Conservation (phyloP, 2,888 invertebrate genomes). For the Tethea ocularis region DNA sequence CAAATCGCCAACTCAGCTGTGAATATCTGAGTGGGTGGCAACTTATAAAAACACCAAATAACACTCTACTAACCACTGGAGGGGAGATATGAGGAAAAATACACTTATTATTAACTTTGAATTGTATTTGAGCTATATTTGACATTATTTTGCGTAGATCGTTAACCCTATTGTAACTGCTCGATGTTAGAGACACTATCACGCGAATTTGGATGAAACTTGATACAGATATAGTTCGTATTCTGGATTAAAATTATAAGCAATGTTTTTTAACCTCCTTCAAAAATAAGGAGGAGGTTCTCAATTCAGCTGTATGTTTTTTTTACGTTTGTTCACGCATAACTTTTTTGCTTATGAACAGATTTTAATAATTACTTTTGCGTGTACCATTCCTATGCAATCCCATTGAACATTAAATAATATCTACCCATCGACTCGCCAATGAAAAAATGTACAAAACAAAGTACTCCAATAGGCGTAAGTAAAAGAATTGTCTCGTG, state of each 20-base stretch:
- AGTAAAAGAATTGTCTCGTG: conserved; percentile 51
- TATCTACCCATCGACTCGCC: conserved; percentile 7
- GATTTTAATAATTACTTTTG: too few species aligned
- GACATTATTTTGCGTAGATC: background rate
- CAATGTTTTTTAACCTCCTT: too few species aligned
- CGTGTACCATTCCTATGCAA: too few species aligned
- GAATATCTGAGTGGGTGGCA: conserved; percentile 49
- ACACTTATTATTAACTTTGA: conserved; percentile 14
- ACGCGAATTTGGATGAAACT: too few species aligned
- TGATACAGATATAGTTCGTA: too few species aligned
- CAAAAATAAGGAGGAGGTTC: too few species aligned
- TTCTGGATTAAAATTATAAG: too few species aligned
- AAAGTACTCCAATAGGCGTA: conserved; percentile 28
- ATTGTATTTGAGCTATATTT: background rate
- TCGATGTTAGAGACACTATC: too few species aligned
- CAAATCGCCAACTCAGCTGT: conserved; percentile 62
- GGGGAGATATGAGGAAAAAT: conserved; percentile 40
- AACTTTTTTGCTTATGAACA: too few species aligned
- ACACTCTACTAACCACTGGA: conserved; percentile 29
- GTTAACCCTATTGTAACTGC: background rate
- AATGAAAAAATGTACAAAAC: background rate
- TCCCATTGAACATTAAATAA: too few species aligned
- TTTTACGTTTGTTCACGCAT: too few species aligned
- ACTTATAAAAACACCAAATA: conserved; percentile 48
- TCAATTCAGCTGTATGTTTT: too few species aligned